Evolutionary conservation across 1,140 invertebrate genomes (phyloP).

Genomic region (Cyphomyrmex costatus): DNA sequence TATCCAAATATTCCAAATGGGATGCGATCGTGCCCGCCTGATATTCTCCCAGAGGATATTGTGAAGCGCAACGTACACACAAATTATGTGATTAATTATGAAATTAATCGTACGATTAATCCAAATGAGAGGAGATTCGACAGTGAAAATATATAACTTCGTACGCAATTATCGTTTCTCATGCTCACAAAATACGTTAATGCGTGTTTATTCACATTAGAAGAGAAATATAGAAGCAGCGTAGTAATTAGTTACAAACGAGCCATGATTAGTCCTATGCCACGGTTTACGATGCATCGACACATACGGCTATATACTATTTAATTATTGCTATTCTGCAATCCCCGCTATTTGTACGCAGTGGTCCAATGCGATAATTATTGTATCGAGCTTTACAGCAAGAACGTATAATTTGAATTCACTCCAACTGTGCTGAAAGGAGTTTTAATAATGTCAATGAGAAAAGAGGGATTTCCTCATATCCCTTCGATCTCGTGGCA

Average conservation of each 20-base stretch:
- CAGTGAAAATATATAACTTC: not conserved
- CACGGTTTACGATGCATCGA: not conserved
- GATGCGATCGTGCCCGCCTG: not conserved
- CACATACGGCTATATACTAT: not conserved
- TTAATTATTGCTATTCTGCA: not conserved
- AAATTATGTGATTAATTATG: constrained; percentile 21
- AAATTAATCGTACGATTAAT: constrained; percentile 25
- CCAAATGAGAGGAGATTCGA: not conserved
- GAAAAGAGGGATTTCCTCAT: constrained; percentile 5
- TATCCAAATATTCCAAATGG: not conserved
- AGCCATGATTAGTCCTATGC: constrained; percentile 20
- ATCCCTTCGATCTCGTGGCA: not conserved
- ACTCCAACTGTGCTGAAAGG: not conserved
- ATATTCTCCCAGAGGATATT: not conserved
- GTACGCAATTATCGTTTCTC: not conserved
- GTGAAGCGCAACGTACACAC: too few species aligned
- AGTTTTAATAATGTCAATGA: constrained; percentile 34
- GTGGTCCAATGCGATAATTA: constrained; percentile 17
- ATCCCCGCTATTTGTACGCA: not conserved
- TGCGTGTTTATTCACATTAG: not conserved
- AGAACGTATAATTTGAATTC: constrained; percentile 20
- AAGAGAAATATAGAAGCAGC: not conserved
- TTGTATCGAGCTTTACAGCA: not conserved
- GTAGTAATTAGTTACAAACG: constrained; percentile 32
- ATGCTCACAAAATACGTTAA: not conserved